A percentile compares a stretch with the other conserved stretches of the same genome.
Conservation (phyloP, 2,888 invertebrate species). For the Rhagonycha fulva region DNA sequence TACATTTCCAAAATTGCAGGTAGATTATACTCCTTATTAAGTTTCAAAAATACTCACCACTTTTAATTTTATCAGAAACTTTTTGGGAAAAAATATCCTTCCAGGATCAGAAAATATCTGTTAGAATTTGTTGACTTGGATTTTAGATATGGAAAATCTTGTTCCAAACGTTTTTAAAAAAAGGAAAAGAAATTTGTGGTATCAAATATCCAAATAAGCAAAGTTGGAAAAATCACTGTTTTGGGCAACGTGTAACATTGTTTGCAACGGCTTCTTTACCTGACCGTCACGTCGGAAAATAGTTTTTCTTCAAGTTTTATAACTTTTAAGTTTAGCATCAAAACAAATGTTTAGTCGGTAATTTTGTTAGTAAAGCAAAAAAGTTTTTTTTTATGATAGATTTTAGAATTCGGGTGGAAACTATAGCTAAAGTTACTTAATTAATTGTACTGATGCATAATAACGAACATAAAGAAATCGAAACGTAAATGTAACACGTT, state of each 20-base stretch:
- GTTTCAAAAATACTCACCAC: background rate
- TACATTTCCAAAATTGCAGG: background rate
- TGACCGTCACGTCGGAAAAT: background rate
- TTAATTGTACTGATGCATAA: background rate
- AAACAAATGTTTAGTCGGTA: background rate
- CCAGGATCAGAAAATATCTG: background rate
- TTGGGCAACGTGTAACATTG: background rate
- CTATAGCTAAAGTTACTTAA: background rate
- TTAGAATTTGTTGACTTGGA: too few species aligned
- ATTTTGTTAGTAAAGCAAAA: background rate
- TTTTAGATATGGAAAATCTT: too few species aligned
- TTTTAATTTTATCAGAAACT: background rate
- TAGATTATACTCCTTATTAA: background rate
- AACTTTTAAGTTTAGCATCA: background rate
- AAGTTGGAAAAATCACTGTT: background rate
- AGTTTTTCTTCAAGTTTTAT: background rate
- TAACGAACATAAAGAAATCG: background rate
- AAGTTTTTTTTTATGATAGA: background rate
- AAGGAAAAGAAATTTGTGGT: background rate
- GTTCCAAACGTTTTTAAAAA: too few species aligned
- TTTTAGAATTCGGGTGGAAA: background rate
- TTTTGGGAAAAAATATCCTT: background rate
- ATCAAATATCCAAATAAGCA: background rate
- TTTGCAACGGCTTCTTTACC: background rate
- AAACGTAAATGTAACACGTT: constrained; percentile 17